Conservation (phyloP, 2,888 invertebrate genomes). For the Acanthosepion esculentum region DNA sequence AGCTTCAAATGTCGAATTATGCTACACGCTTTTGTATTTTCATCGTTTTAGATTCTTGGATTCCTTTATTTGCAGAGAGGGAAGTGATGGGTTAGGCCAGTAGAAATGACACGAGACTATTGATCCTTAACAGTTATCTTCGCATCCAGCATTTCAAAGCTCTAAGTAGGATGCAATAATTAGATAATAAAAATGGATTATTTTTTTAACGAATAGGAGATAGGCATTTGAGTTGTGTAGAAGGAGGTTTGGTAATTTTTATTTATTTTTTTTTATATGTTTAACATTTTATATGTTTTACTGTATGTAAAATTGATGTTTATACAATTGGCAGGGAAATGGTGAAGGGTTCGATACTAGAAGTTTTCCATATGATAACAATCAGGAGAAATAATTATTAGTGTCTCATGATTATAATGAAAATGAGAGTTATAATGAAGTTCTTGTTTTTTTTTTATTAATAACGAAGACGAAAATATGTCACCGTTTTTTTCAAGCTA, state of each 20-base stretch:
- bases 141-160: background rate
- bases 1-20: constrained; percentile 6
- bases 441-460: too few relatives aligned
- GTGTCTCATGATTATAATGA: too few relatives aligned
- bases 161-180: constrained; percentile 7
- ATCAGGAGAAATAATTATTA: too few relatives aligned
- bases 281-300: background rate
- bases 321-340: background rate
- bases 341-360: background rate
- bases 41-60: background rate
- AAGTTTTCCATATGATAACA: too few relatives aligned
- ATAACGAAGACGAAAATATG: too few relatives aligned
- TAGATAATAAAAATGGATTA: background rate
- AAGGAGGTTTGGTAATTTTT: background rate
- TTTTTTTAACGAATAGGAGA: background rate
- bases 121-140: background rate
- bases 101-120: background rate
- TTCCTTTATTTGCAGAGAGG: background rate
- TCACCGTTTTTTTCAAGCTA: too few relatives aligned
- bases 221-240: background rate
- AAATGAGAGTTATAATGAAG: too few relatives aligned
- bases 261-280: background rate
- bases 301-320: background rate
- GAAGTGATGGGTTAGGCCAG: background rate
- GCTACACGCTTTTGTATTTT: background rate